Conservation (phyloP, 2,888 invertebrate species). For the Aricia artaxerxes region DNA sequence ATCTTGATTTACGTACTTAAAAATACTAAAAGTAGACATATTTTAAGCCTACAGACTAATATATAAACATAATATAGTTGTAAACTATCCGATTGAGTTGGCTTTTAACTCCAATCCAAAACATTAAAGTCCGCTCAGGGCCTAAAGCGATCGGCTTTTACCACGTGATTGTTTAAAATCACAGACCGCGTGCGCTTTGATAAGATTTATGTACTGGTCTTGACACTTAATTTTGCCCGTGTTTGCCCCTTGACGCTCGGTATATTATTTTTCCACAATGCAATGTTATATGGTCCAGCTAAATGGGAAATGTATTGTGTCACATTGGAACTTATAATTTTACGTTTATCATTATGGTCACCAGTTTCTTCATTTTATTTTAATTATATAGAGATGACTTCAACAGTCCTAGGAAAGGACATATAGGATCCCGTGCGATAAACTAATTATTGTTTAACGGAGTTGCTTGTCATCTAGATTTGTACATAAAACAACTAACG, state of each 20-base stretch:
- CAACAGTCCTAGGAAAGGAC: too few relatives aligned
- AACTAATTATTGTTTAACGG: too few relatives aligned
- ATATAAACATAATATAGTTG: neutral
- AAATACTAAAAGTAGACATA: too few relatives aligned
- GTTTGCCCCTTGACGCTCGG: conserved; percentile 57
- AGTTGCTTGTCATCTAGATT: too few relatives aligned
- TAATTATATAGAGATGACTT: neutral
- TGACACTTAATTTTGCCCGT: conserved; percentile 72
- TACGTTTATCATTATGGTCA: neutral
- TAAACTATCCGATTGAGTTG: conserved; percentile 2
- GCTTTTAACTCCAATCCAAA: neutral
- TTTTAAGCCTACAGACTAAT: neutral
- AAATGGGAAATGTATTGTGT: conserved; percentile 22
- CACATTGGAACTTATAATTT: neutral
- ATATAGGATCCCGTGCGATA: too few relatives aligned
- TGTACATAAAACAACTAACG: too few relatives aligned
- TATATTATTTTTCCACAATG: conserved; percentile 40
- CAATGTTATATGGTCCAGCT: conserved; percentile 26
- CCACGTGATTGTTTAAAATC: conserved; percentile 70
- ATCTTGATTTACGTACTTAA: too few relatives aligned
- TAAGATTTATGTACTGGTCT: conserved; percentile 70
- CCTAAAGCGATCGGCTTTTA: conserved; percentile 31
- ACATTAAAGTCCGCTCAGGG: conserved; percentile 20
- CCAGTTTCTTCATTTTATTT: neutral
- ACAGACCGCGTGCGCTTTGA: conserved; percentile 63